These are phyloP conservation scores for Crepidodera aurea DNA, from an alignment of 2,888 invertebrate species.

Conservation along the genomic window DNA sequence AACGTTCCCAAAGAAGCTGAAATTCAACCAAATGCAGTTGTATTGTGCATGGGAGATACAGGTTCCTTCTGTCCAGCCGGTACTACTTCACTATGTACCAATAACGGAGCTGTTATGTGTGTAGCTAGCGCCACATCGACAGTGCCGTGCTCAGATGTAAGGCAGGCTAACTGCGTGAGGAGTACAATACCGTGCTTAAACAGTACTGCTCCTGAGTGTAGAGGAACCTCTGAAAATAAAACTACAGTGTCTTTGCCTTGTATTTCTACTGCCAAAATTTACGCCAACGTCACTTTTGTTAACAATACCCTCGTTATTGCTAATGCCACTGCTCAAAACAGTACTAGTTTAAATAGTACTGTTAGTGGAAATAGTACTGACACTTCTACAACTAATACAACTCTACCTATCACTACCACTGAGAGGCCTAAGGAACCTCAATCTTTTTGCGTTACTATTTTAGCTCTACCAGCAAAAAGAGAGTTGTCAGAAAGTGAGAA, in stretches of 20 bases:
- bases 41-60: constrained; percentile 55
- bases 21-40: constrained; percentile 54
- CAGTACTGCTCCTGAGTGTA: constrained; percentile 51
- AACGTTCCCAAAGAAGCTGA: constrained; percentile 50
- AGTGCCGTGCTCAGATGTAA: constrained; percentile 52
- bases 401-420: constrained; percentile 24
- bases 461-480: constrained; percentile 51
- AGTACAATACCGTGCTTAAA: constrained; percentile 55
- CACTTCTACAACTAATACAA: constrained; percentile 28
- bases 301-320: constrained; percentile 47
- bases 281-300: constrained; percentile 47
- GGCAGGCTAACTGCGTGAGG: constrained; percentile 52
- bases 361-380: constrained; percentile 8
- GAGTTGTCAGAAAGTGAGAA: constrained; percentile 48
- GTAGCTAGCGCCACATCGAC: constrained; percentile 55
- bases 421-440: constrained; percentile 34
- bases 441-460: constrained; percentile 52
- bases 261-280: constrained; percentile 52
- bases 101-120: constrained; percentile 58
- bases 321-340: constrained; percentile 33
- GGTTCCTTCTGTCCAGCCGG: constrained; percentile 55
- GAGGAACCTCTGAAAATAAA: constrained; percentile 43
- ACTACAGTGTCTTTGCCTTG: constrained; percentile 53
- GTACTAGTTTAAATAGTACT: constrained; percentile 15
- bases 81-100: constrained; percentile 57